Evolutionary conservation across 2,888 invertebrate genomes (phyloP), one percentile per base, ranked within the genome.

Genomic region (Selenia dentaria): DNA sequence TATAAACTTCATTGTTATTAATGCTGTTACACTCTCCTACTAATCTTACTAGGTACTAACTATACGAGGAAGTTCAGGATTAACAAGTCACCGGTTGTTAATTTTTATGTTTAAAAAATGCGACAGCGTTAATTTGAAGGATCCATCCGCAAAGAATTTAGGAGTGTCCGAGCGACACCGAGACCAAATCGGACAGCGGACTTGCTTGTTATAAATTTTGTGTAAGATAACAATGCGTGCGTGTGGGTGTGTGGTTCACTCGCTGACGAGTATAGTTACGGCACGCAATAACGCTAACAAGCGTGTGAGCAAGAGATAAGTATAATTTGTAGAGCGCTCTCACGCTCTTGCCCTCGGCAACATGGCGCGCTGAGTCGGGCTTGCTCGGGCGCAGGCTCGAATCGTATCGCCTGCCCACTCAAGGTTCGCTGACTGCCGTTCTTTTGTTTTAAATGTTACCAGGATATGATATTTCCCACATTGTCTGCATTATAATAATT

Each of bases 361-460:
- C 83, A 89, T 90, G 90, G 90, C 89, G 87, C 82, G 83, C 75
- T 78, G 83, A 83, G 84, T 86, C 88, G 92, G 92, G 92, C 93
- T 77, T 85, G 86, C 88, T 88, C 89, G 92, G 92, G 93, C 93
- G 93, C 93, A 93, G 92, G 87, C 92, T 93, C 93, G 92, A 86
- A 87, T 87, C 88, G 86, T 88, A 90, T 91, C 88, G 91, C 88
- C 91, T 88, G 87, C 91, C 92, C 92, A 93, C 93, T 93, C 91
- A 91, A 91, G 91, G 91, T 91, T 91, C 91, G 91, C 91, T 91
- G 91, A 91, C 91, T 91, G 91, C 87, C 90, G 88, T 89, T 90
- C 91, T 91, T 91, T 91, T 91, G 90, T 91, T 89, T 84, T 83
- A 81, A 86, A 87, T 88, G 88, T 88, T 90, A 84, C 89, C 83